A percentile compares a stretch with the other conserved stretches of the same genome.
These are phyloP conservation scores for Lathronympha strigana DNA, from an alignment of 2,888 invertebrate genomes.

Conservation along the genomic window DNA sequence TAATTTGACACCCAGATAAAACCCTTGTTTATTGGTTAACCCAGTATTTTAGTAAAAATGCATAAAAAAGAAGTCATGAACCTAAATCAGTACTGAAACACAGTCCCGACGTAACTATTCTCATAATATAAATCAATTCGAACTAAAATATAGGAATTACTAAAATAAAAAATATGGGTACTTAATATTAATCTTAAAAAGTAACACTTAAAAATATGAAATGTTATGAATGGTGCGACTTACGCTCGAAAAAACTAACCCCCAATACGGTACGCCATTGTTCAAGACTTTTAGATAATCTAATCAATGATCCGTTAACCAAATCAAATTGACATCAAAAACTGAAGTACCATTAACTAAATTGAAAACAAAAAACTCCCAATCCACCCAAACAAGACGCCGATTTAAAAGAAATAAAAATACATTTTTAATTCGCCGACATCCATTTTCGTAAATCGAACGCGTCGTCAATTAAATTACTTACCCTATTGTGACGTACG, in stretches of 20 bases:
- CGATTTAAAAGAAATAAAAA: conserved; percentile 43
- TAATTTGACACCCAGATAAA: too few relatives aligned
- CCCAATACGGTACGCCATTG: not conserved
- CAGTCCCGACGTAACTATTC: too few relatives aligned
- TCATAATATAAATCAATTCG: too few relatives aligned
- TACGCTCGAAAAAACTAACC: not conserved
- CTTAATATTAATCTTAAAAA: too few relatives aligned
- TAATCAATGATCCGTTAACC: conserved; percentile 15
- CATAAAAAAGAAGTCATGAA: too few relatives aligned
- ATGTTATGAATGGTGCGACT: too few relatives aligned
- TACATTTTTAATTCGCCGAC: conserved; percentile 56
- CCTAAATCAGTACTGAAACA: too few relatives aligned
- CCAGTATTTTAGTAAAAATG: too few relatives aligned
- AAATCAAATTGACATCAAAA: conserved; percentile 23
- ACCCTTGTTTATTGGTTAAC: too few relatives aligned
- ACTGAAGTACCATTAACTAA: conserved; percentile 35
- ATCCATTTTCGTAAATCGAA: conserved; percentile 79
- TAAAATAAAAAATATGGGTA: too few relatives aligned
- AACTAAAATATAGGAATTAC: too few relatives aligned
- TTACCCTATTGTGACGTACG: conserved; percentile 69
- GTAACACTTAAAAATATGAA: too few relatives aligned
- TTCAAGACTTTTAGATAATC: conserved; percentile 7
- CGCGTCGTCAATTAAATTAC: conserved; percentile 83
- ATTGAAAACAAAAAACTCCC: conserved; percentile 36
- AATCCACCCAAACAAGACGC: conserved; percentile 31